These are phyloP conservation scores for Villa cingulata DNA, from an alignment of 2,888 invertebrate genomes.

Conservation along the genomic window DNA sequence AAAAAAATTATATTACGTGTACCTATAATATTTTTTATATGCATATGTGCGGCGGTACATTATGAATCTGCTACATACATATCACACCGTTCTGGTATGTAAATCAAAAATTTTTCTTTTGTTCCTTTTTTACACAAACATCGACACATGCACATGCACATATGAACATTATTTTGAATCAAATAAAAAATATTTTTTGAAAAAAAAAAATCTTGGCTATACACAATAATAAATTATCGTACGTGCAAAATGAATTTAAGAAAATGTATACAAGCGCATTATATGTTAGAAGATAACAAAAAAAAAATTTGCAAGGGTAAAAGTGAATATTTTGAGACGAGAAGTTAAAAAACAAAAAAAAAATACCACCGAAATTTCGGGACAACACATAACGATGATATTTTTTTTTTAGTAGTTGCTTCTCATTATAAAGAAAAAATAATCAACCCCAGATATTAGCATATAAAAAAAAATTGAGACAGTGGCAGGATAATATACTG, in stretches of 20 bases:
- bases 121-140: conserved; percentile 19
- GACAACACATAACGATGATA: no score
- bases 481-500: conserved; percentile 10
- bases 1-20: no score
- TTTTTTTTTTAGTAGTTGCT: conserved; percentile 13
- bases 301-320: not conserved
- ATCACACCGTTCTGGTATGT: conserved; percentile 35
- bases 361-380: conserved; percentile 2
- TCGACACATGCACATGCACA: conserved; percentile 17
- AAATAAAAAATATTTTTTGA: no score
- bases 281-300: conserved; percentile 26
- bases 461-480: conserved; percentile 15
- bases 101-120: conserved; percentile 31
- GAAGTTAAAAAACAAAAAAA: conserved; percentile 12
- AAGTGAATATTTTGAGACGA: no score
- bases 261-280: conserved; percentile 21
- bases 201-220: no score
- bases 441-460: conserved; percentile 19
- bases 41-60: no score
- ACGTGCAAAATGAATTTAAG: conserved; percentile 23
- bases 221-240: conserved; percentile 35
- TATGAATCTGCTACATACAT: conserved; percentile 1
- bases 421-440: conserved; percentile 28
- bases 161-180: no score
- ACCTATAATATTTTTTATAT: no score